Percentiles rank a stretch among this genome's conserved stretches.
These are phyloP conservation scores for Idaea straminata DNA, from an alignment of 2,888 invertebrate genomes.

Conservation along the genomic window DNA sequence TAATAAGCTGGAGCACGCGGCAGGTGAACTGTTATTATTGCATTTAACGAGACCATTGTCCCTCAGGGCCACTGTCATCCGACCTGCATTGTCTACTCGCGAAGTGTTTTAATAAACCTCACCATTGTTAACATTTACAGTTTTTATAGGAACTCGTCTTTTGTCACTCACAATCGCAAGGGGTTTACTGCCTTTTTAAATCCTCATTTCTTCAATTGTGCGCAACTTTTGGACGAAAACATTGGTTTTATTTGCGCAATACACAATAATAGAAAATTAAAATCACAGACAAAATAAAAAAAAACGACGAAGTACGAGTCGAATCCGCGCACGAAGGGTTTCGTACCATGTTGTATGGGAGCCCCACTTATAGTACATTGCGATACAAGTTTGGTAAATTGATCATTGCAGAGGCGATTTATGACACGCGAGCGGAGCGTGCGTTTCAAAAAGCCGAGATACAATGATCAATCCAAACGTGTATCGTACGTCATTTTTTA, in stretches of 20 bases:
- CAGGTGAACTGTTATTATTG: constrained; percentile 63
- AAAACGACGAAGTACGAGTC: neutral
- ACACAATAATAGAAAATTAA: neutral
- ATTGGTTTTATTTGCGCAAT: neutral
- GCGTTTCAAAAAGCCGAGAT: too few relatives aligned
- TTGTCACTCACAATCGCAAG: constrained; percentile 1
- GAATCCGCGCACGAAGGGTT: too few relatives aligned
- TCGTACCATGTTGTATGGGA: too few relatives aligned
- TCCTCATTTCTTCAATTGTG: neutral
- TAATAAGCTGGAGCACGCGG: constrained; percentile 28
- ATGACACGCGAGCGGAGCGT: too few relatives aligned
- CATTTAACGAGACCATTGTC: constrained; percentile 70
- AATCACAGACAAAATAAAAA: neutral
- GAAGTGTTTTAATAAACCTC: constrained; percentile 58
- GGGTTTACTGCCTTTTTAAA: neutral
- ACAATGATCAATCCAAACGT: too few relatives aligned
- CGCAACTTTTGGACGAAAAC: neutral
- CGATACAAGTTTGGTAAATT: too few relatives aligned
- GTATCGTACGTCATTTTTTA: too few relatives aligned
- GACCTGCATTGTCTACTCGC: constrained; percentile 57
- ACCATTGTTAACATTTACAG: constrained; percentile 39
- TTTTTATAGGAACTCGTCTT: constrained; percentile 1
- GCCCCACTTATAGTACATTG: too few relatives aligned
- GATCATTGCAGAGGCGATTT: too few relatives aligned
- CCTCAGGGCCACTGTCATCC: constrained; percentile 55